Evolutionary conservation across 2,113 vertebrate species (phyloP), one percentile per base, ranked within the genome.

Genomic region (Phainopepla nitens): DNA sequence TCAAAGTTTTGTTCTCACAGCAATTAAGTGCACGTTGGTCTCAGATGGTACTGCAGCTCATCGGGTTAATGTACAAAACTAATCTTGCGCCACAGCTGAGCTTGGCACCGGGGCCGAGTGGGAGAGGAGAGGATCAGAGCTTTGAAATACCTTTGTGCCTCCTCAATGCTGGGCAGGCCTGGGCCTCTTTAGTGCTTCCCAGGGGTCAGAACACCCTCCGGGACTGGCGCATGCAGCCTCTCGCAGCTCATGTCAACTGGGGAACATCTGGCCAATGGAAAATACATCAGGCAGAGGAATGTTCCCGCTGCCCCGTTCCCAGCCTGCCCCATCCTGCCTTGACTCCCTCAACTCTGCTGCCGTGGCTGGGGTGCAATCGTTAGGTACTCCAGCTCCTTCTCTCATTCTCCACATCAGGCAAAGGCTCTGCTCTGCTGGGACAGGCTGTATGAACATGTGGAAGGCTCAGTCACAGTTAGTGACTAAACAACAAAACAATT

Each of bases 91-190:
- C 95, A 94, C 90, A 94, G 91, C 90, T 62, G 68, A 91, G 54
- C 76, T 95, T 96, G 93, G 93, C 93, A 81, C 27, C 16, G 79
- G 44, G 44, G 36, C 41, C 0, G 2, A 85, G 62, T 51, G 82
- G 87, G 79, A 90, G 79, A 91, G 69, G 54, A 94, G 58, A 70
- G 5, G 36, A 92, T 85, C 73, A 54, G 84, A 53, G 14, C 90
- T 94, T 41, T 51, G 56, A 86, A 96, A 96, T 95, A 97, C 95
- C 94, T 96, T 92, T 95, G 87, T 96, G 87, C 44, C 79, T 96
- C 64, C 88, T 88, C 51, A 14, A 57, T 82, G 82, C 71, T 2
- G 39, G 82, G 82, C 87, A 88, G 83, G 87, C 93, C 95, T 96
- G 82, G 93, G 71, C 71, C 92, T 94, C 82, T 93, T 96, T 95